phyloP scores from a whole-genome alignment of 2,113 vertebrate genomes.

The Ictidomys tridecemlineatus region DNA sequence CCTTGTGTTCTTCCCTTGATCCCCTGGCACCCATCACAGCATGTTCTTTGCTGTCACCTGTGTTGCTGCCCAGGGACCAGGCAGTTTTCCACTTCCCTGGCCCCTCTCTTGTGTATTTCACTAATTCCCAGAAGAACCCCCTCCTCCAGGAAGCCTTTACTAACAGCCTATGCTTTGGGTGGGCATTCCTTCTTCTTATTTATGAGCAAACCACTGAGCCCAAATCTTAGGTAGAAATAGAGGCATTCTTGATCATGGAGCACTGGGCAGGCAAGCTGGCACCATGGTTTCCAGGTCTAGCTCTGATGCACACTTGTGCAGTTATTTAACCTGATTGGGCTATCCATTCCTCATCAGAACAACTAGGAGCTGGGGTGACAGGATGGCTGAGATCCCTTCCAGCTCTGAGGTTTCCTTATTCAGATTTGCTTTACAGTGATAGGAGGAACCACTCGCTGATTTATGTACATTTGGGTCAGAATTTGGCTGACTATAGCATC shows the following conservation, averaged over 20 bases:
- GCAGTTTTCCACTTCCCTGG: background rate
- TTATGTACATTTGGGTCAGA: conserved; percentile 67
- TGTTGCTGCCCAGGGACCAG: background rate
- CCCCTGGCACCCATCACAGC: background rate
- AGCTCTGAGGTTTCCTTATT: background rate
- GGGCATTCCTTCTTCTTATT: background rate
- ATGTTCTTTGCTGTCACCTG: background rate
- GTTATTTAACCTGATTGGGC: background rate
- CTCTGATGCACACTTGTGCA: background rate
- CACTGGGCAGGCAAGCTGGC: background rate
- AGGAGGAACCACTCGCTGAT: conserved; percentile 42
- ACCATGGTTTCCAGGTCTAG: background rate
- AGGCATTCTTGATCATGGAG: background rate
- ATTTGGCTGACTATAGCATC: conserved; percentile 58
- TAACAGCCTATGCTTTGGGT: background rate
- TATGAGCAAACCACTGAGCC: background rate
- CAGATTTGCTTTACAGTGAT: background rate
- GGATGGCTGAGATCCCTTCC: background rate
- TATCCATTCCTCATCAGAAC: background rate
- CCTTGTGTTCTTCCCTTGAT: background rate
- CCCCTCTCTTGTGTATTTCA: background rate
- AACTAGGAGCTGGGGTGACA: background rate
- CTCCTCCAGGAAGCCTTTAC: background rate
- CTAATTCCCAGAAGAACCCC: background rate
- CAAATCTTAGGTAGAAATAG: background rate